These are phyloP conservation scores for Trematomus loennbergii DNA, from an alignment of 2,113 vertebrate species.

Conservation along the genomic window DNA sequence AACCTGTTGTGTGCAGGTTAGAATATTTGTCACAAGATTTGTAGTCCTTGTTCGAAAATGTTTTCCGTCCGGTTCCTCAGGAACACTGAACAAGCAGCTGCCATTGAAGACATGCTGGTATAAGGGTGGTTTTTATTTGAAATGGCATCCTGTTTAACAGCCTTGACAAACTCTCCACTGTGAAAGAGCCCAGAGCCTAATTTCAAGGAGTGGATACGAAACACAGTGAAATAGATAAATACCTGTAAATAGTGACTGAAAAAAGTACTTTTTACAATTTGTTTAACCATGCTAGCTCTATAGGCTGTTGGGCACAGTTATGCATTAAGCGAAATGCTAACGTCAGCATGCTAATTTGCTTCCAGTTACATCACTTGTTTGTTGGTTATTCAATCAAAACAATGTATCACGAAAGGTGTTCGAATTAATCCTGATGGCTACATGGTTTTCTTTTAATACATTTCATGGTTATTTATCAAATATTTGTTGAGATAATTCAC, in stretches of 20 bases:
- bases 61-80: background rate
- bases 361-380: background rate
- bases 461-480: background rate
- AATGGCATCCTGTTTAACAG: background rate
- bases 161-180: background rate
- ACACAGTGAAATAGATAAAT: background rate
- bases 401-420: background rate
- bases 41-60: background rate
- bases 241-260: background rate
- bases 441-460: background rate
- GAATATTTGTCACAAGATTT: background rate
- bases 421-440: background rate
- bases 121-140: background rate
- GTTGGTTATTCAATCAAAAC: background rate
- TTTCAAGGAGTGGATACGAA: background rate
- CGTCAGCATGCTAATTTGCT: background rate
- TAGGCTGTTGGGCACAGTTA: background rate
- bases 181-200: background rate
- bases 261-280: background rate
- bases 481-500: background rate
- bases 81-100: background rate
- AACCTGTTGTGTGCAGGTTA: background rate
- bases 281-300: background rate
- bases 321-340: background rate
- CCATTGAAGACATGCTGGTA: background rate